phyloP scores from a whole-genome alignment of 1,140 invertebrate species.

The Agrilus planipennis region DNA sequence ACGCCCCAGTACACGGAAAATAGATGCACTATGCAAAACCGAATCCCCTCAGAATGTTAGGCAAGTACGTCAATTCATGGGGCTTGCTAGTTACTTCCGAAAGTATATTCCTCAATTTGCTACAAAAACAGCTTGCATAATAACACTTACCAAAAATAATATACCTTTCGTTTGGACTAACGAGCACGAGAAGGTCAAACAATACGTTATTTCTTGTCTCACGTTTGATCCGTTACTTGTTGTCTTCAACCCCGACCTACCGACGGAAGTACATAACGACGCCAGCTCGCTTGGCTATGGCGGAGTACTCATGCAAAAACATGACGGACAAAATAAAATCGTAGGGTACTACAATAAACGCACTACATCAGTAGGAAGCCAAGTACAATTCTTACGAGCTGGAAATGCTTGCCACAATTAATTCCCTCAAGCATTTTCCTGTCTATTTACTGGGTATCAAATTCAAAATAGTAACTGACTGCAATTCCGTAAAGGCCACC shows the following conservation, averaged over 20 bases:
- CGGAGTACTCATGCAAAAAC: slow-evolving; percentile 22
- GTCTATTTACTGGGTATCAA: too few species aligned
- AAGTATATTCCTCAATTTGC: slow-evolving; percentile 27
- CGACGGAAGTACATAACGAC: slow-evolving; percentile 25
- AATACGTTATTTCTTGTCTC: slow-evolving; percentile 6
- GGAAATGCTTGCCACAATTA: slow-evolving; percentile 37
- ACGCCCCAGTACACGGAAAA: background rate
- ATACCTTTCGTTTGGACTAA: slow-evolving; percentile 14
- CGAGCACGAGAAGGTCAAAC: background rate
- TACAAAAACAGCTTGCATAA: slow-evolving; percentile 19
- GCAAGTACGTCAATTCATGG: slow-evolving; percentile 2
- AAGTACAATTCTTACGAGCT: slow-evolving; percentile 34
- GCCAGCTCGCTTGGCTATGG: slow-evolving; percentile 22
- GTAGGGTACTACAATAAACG: slow-evolving; percentile 34
- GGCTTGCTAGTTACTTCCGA: slow-evolving; percentile 20
- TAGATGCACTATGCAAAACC: slow-evolving; percentile 1
- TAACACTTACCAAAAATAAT: slow-evolving; percentile 21
- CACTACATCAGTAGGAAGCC: slow-evolving; percentile 27
- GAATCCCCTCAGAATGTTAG: background rate
- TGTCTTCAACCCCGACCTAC: slow-evolving; percentile 24
- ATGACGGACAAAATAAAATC: slow-evolving; percentile 16
- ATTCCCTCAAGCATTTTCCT: slow-evolving; percentile 34
- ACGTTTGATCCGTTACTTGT: slow-evolving; percentile 22
- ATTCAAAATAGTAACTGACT: slow-evolving; percentile 37
- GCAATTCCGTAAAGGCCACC: slow-evolving; percentile 11